Percentiles rank a stretch among this genome's conserved stretches.
Conservation (phyloP, 1,140 invertebrate genomes). For the Listronotus bonariensis region DNA sequence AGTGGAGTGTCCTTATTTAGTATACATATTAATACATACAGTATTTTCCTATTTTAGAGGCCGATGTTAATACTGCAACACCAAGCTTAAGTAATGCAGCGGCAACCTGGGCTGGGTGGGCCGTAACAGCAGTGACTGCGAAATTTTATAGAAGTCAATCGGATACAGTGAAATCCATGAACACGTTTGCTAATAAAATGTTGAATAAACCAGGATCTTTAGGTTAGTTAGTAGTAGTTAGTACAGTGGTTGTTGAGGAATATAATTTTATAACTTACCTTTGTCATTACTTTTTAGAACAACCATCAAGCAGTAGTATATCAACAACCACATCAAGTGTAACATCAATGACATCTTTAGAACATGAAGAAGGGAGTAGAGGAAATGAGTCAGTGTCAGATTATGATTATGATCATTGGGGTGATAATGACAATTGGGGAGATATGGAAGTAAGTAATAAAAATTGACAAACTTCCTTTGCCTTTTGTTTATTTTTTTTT, state of each 20-base stretch:
- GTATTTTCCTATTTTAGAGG: conserved; percentile 65
- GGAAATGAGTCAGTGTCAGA: conserved; percentile 72
- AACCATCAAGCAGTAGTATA: conserved; percentile 81
- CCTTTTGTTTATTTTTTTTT: not conserved
- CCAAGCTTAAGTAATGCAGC: conserved; percentile 83
- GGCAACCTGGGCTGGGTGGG: conserved; percentile 96
- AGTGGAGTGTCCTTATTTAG: too few relatives aligned
- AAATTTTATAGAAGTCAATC: conserved; percentile 91
- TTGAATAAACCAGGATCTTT: conserved; percentile 78
- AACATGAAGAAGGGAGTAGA: conserved; percentile 71
- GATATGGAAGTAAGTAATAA: conserved; percentile 71
- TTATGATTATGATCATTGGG: conserved; percentile 85
- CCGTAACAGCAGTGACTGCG: conserved; percentile 90
- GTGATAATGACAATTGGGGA: conserved; percentile 81
- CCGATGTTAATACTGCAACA: conserved; percentile 86
- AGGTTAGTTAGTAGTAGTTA: conserved; percentile 61
- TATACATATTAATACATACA: too few relatives aligned
- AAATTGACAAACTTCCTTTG: not conserved
- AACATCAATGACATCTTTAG: conserved; percentile 81
- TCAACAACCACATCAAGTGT: conserved; percentile 84
- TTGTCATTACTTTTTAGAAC: conserved; percentile 60
- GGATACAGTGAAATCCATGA: conserved; percentile 73
- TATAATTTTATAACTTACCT: not conserved
- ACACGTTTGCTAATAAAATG: conserved; percentile 63
- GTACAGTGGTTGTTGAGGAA: not conserved